Evolutionary conservation across 1,140 invertebrate species (phyloP).

Genomic region (Agrypnia vestita): DNA sequence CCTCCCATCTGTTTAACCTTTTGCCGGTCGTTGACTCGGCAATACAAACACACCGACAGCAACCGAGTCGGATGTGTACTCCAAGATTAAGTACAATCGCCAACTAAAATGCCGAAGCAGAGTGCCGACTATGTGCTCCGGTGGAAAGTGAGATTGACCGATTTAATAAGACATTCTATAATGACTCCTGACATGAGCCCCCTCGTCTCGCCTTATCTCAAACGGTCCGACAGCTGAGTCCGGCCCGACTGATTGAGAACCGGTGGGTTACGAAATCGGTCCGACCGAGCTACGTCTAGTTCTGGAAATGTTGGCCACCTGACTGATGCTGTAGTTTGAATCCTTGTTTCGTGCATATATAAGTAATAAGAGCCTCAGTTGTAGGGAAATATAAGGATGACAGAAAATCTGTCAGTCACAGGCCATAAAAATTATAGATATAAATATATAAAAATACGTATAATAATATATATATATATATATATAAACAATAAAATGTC

Average conservation of each 20-base stretch:
- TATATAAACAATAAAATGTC: no score
- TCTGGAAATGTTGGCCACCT: neutral
- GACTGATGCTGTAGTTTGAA: no score
- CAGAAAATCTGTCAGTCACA: no score
- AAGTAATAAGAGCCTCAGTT: no score
- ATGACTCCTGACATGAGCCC: conserved; percentile 56
- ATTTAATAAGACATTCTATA: conserved; percentile 57
- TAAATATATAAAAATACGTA: no score
- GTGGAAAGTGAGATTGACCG: conserved; percentile 42
- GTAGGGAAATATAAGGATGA: no score
- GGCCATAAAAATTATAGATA: no score
- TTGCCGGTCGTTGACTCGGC: conserved; percentile 27
- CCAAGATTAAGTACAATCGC: conserved; percentile 34
- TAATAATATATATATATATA: no score
- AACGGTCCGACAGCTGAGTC: conserved; percentile 43
- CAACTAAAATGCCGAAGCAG: conserved; percentile 3
- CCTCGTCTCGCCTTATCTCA: conserved; percentile 50
- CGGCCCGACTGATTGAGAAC: neutral
- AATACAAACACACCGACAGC: conserved; percentile 33
- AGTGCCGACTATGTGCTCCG: neutral
- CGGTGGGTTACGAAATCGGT: conserved; percentile 8
- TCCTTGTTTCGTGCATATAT: no score
- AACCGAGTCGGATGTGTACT: conserved; percentile 16
- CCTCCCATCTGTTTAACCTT: conserved; percentile 36
- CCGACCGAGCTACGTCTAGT: neutral